A percentile compares a stretch with the other conserved stretches of the same genome.
phyloP scores from a whole-genome alignment of 1,140 invertebrate genomes.

The Trichonephila clavipes region DNA sequence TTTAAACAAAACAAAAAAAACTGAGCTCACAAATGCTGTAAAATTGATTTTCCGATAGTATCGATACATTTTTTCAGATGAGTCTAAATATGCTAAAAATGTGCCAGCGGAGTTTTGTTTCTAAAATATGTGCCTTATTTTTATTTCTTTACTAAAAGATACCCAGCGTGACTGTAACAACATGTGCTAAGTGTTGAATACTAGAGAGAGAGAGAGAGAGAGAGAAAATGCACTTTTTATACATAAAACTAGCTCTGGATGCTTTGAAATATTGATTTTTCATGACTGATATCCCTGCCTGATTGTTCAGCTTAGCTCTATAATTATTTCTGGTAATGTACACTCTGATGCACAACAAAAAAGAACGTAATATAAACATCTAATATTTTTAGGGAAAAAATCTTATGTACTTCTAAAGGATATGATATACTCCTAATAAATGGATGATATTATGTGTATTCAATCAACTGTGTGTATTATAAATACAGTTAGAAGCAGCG shows the following conservation, averaged over 20 bases:
- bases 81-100: conserved; percentile 63
- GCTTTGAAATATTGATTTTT: conserved; percentile 5
- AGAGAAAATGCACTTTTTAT: conserved; percentile 43
- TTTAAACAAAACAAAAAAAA: background rate
- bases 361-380: background rate
- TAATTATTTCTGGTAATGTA: conserved; percentile 2
- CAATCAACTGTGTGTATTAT: too few relatives aligned
- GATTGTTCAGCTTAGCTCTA: background rate
- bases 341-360: background rate
- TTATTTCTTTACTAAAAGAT: conserved; percentile 10
- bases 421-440: too few relatives aligned
- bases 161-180: background rate
- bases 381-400: too few relatives aligned
- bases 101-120: conserved; percentile 28
- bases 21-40: conserved; percentile 26
- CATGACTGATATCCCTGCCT: background rate
- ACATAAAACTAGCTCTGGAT: background rate
- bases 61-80: conserved; percentile 36
- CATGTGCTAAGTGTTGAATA: conserved; percentile 17
- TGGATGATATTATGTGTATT: too few relatives aligned
- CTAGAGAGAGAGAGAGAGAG: too few relatives aligned
- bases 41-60: conserved; percentile 70
- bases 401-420: too few relatives aligned
- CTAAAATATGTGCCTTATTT: conserved; percentile 1
- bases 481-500: too few relatives aligned